phyloP scores from a whole-genome alignment of 2,113 vertebrate species.

The Oncorhynchus keta region DNA sequence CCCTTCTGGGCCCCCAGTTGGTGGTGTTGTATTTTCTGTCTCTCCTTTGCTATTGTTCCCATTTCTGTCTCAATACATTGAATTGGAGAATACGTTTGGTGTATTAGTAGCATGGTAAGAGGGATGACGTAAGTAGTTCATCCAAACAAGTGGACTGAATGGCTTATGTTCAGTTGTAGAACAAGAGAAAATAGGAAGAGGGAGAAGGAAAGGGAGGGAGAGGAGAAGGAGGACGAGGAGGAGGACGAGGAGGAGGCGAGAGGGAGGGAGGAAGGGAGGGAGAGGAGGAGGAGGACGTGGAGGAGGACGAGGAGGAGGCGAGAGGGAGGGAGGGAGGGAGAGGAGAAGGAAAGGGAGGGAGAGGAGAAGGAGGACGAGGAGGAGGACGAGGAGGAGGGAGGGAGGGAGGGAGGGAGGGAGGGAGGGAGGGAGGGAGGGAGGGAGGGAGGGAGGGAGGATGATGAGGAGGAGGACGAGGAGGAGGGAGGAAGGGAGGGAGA shows the following conservation, averaged over 20 bases:
- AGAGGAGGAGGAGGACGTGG: no score
- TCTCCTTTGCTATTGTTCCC: slow-evolving; percentile 7
- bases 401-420: no score
- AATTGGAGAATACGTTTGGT: slow-evolving; percentile 17
- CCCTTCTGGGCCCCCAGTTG: no score
- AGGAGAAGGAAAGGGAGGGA: not conserved
- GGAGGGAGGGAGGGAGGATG: no score
- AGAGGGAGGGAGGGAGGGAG: no score
- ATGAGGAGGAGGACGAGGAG: no score
- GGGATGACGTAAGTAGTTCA: slow-evolving; percentile 5
- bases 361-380: not conserved
- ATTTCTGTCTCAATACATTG: not conserved
- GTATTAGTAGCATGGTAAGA: slow-evolving; percentile 10
- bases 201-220: not conserved
- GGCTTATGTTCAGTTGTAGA: slow-evolving; percentile 20
- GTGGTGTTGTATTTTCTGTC: not conserved
- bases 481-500: no score
- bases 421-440: no score
- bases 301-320: no score
- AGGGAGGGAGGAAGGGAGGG: slow-evolving; percentile 14
- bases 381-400: not conserved
- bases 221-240: not conserved
- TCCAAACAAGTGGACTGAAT: slow-evolving; percentile 19
- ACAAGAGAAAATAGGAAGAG: slow-evolving; percentile 8
- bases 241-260: not conserved